Evolutionary conservation across 1,140 invertebrate genomes (phyloP).

Genomic region (Drosophila persimilis): DNA sequence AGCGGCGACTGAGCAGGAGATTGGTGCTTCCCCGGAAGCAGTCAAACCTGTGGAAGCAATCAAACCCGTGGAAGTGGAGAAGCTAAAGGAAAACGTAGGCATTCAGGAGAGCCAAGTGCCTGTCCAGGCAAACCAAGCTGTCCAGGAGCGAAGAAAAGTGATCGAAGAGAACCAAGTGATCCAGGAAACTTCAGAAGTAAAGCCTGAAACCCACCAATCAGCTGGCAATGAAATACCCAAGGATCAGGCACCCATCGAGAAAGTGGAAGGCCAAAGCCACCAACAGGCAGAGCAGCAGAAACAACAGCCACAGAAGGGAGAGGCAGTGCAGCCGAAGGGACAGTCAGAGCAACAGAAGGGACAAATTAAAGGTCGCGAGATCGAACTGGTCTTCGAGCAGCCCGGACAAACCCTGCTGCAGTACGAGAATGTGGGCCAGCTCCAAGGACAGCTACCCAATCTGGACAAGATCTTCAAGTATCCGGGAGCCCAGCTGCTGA

Average conservation of each 20-base stretch:
- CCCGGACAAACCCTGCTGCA: background rate
- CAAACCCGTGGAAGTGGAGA: background rate
- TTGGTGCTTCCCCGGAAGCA: background rate
- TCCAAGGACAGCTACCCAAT: conserved; percentile 10
- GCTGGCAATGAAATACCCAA: background rate
- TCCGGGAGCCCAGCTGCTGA: conserved; percentile 18
- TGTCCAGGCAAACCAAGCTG: background rate
- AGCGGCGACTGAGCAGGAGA: background rate
- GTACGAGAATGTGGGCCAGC: background rate
- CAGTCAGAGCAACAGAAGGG: background rate
- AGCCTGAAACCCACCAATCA: background rate
- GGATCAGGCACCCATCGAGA: background rate
- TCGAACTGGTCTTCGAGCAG: conserved; percentile 11
- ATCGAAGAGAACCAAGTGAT: too few species aligned
- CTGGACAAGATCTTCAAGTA: conserved; percentile 47
- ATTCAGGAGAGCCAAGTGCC: conserved; percentile 1
- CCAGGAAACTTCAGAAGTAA: background rate
- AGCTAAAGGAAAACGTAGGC: background rate
- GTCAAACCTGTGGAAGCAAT: background rate
- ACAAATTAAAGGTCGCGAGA: conserved; percentile 21
- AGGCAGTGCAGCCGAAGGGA: background rate
- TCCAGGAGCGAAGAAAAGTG: background rate
- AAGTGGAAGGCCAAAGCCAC: background rate
- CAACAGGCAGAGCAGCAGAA: background rate
- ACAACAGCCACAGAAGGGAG: background rate